Base-by-base conservation (phyloP, 2,888 invertebrate species). In the Cheilosia vulpina region DNA sequence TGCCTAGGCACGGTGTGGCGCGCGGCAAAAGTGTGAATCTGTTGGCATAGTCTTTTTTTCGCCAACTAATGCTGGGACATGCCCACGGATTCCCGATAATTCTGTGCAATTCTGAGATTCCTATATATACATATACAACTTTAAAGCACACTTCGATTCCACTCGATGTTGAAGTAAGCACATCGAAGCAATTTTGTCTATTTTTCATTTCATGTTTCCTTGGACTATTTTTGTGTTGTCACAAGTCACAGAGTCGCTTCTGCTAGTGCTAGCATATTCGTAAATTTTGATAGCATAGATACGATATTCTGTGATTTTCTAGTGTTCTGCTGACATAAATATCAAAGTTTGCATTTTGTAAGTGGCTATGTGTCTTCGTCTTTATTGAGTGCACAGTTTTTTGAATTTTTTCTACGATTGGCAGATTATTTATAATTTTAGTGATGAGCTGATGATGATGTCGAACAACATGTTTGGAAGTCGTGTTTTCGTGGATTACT, bases 221-320 rank as follows among this genome's bases (percentile, higher is more conserved):
- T 84, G 84, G 80, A 80, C 80, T 84, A 84, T 84, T 84, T 84
- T 69, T 57, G 41, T 71, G 60, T 57, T 84, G 75, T 84, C 80
- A 75, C 69, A 27, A 50, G 19, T 24, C 52, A 24, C 52, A 52
- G 24, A 52, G 24, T 21, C 3, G 21, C 17, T 17, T 13, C 31
- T 2, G 31, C 50, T 58, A 27, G 58, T 63, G 72, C 21, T 73
- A 38, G 60, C 45, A 60, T 57, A 68, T 52, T 55, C 62, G 60
- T 55, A 41, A 41, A 31, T 34, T 78, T 77, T n/a, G 38, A 21
- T 27, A 72, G 21, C 47, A 65, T 41, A 69, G 60, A 76, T 58
- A 58, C 66, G 9, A 34, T 57, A 13, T 82, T 77, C 38, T 62
- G 52, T 63, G 34, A 21, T 80, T 57, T 73, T 63, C 19, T 73